Percentiles rank a stretch among this genome's conserved stretches.
Conservation (phyloP, 1,140 invertebrate species). For the Phenacoccus solenopsis region DNA sequence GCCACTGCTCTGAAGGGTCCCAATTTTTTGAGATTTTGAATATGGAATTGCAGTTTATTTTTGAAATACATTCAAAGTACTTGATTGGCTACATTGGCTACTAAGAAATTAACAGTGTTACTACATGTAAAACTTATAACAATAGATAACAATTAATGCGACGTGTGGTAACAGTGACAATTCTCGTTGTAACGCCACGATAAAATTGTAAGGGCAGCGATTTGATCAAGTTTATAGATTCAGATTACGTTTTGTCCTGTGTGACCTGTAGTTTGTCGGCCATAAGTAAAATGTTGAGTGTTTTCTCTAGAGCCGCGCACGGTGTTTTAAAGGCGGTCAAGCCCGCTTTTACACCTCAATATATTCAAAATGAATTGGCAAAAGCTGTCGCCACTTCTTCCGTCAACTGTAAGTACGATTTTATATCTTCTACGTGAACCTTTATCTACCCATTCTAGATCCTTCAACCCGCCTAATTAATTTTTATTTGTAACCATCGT, state of each 20-base stretch:
- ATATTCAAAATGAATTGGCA: constrained; percentile 40
- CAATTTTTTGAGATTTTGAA: no score
- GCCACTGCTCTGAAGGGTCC: no score
- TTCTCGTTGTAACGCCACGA: not conserved
- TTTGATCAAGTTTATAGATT: not conserved
- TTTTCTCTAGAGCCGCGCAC: constrained; percentile 43
- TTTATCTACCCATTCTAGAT: not conserved
- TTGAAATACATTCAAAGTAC: no score
- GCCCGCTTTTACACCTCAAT: constrained; percentile 37
- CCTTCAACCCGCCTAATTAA: not conserved
- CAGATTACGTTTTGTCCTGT: constrained; percentile 4
- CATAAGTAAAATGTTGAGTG: constrained; percentile 48
- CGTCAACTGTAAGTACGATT: constrained; percentile 44
- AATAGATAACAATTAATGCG: no score
- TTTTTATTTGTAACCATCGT: no score
- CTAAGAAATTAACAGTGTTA: no score
- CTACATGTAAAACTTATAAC: no score
- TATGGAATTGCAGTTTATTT: no score
- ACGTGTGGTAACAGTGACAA: no score
- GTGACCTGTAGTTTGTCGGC: not conserved
- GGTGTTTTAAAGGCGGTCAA: constrained; percentile 46
- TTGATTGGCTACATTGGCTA: no score
- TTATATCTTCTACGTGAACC: not conserved
- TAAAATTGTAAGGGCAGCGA: not conserved
- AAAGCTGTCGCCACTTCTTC: constrained; percentile 41